Base-by-base conservation (phyloP, 2,797 vertebrate species). In the Chaetodon trifasciatus region DNA sequence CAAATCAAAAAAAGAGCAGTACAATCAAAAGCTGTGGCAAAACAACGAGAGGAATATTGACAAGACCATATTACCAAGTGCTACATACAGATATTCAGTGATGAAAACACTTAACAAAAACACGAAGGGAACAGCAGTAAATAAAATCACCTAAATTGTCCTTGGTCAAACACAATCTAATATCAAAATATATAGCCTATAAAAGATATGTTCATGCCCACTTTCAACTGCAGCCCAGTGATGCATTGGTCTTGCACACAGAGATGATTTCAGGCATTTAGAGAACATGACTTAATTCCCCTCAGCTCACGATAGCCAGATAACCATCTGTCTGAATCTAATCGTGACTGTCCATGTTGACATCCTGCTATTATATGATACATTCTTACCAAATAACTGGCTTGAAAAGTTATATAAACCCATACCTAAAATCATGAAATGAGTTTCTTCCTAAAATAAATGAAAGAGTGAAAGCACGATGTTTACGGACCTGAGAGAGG, bases 1-100 rank as follows among this genome's bases (percentile, higher is more conserved):
- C 4, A 79, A 81, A 73, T 2, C 57, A 70, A 58, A 65, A 37
- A 62, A 53, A 62, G 19, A 81, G 76, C 74, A 40, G 87, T 16
- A 28, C n/a, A 72, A 70, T 69, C n/a, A 39, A 74, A 77, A 35
- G 53, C 37, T 35, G 40, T 9, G 1, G 23, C 8, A 47, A 71
- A 86, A 40, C 16, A 66, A 40, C 23, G 55, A 1, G 1, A 16
- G 7, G 1, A 32, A 55, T 37, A 19, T n/a, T 46, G 44, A n/a
- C 24, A 37, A 16, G 35, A 47, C 4, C 32, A 28, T 16, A 63
- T 49, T 50, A 72, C 1, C 10, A 44, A 39, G 15, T 46, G 9
- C 17, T 6, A 70, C 37, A 46, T 2, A 61, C 16, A 2, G 4
- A 32, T 42, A 52, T 46, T n/a, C 6, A 56, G n/a, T 67, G 0